Percentiles rank a stretch among this genome's conserved stretches.
Evolutionary conservation across 2,888 invertebrate genomes (phyloP).

Genomic region (Agriopis leucophaearia): DNA sequence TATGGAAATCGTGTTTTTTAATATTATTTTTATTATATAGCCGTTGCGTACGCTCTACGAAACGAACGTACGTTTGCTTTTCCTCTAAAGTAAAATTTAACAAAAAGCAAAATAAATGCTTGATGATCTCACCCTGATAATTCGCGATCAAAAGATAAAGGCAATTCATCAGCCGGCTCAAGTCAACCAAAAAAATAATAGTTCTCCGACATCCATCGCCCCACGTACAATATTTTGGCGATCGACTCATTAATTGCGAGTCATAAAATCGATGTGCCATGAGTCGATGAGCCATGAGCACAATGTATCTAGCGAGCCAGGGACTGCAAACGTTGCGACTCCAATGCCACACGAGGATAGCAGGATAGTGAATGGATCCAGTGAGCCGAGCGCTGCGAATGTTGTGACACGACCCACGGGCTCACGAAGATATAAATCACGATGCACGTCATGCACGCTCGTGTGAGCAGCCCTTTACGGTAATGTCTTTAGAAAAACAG

Average conservation of each 20-base stretch:
- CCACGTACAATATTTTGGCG: constrained; percentile 68
- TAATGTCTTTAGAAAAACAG: constrained; percentile 2
- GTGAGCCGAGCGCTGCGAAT: constrained; percentile 23
- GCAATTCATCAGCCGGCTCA: constrained; percentile 41
- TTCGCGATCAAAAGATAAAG: constrained; percentile 19
- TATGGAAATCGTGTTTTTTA: too few relatives aligned
- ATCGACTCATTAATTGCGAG: constrained; percentile 74
- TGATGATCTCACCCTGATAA: neutral
- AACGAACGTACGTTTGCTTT: too few relatives aligned
- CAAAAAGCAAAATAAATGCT: constrained; percentile 5
- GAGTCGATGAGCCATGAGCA: constrained; percentile 41
- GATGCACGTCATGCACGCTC: constrained; percentile 70
- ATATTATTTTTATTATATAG: too few relatives aligned
- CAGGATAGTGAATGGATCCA: constrained; percentile 20
- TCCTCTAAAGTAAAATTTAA: neutral
- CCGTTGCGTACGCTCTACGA: neutral
- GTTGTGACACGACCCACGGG: constrained; percentile 25
- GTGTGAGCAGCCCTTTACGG: constrained; percentile 64
- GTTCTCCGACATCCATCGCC: constrained; percentile 54
- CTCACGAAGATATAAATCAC: constrained; percentile 65
- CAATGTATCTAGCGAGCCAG: constrained; percentile 65
- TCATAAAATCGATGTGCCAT: constrained; percentile 76
- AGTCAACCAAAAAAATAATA: constrained; percentile 46
- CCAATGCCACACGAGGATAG: constrained; percentile 52
- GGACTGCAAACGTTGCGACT: constrained; percentile 68